Evolutionary conservation across 2,888 invertebrate species (phyloP).

Genomic region (Yponomeuta malinellus): DNA sequence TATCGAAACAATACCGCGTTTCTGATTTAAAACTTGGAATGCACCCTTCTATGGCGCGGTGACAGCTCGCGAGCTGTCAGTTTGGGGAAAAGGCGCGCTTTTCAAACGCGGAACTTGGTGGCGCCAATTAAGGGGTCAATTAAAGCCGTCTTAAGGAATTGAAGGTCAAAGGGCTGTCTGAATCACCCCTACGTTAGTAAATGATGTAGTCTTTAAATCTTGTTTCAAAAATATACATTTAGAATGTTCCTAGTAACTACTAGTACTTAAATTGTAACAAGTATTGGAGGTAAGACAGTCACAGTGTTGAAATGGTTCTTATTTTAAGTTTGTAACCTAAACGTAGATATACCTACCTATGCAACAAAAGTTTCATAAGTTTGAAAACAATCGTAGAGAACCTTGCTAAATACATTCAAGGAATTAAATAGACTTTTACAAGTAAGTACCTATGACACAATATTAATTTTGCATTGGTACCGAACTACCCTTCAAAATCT

Average conservation of each 20-base stretch:
- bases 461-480: not conserved
- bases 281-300: not conserved
- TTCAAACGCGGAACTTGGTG: constrained; percentile 11
- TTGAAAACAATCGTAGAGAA: not conserved
- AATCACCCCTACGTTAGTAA: not conserved
- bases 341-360: not conserved
- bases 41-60: constrained; percentile 76
- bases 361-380: not conserved
- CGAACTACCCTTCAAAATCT: not conserved
- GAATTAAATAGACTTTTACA: not conserved
- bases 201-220: too few relatives aligned
- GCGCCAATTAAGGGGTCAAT: constrained; percentile 2
- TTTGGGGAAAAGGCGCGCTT: constrained; percentile 67
- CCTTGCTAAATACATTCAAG: not conserved
- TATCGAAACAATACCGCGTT: constrained; percentile 65
- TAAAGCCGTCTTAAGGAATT: not conserved
- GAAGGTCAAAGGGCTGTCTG: constrained; percentile 3
- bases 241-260: not conserved
- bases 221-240: not conserved
- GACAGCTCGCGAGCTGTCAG: constrained; percentile 73
- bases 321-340: not conserved
- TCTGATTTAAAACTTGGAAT: constrained; percentile 72
- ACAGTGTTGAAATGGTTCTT: not conserved
- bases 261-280: not conserved
- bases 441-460: not conserved